Percentiles rank a stretch among this genome's conserved stretches.
phyloP scores from a whole-genome alignment of 1,140 invertebrate species.

The Meloidogyne exigua region DNA sequence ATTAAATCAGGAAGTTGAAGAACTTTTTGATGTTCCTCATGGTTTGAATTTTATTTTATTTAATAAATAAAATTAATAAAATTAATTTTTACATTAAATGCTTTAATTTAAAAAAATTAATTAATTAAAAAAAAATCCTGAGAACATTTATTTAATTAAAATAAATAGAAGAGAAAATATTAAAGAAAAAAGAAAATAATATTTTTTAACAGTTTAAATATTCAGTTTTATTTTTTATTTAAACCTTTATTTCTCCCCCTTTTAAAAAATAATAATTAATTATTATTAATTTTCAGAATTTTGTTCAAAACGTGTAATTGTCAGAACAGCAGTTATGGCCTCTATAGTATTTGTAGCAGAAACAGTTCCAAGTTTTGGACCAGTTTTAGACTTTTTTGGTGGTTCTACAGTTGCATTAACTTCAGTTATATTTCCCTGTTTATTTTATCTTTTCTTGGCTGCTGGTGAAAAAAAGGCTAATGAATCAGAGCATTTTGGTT shows the following conservation, averaged over 20 bases:
- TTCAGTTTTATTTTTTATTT: no score
- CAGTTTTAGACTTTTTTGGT: conserved; percentile 83
- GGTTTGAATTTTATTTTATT: conserved; percentile 23
- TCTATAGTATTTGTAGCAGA: conserved; percentile 77
- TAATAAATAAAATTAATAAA: no score
- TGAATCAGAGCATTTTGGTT: conserved; percentile 15
- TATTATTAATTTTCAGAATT: conserved; percentile 71
- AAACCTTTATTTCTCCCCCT: no score
- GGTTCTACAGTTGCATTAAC: conserved; percentile 79
- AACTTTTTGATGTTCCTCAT: conserved; percentile 58
- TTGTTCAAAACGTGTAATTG: conserved; percentile 73
- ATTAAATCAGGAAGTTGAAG: conserved; percentile 62
- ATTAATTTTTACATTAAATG: no score
- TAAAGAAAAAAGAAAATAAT: no score
- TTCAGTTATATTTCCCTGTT: conserved; percentile 78
- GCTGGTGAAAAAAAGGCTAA: conserved; percentile 49
- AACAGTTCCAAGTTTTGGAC: conserved; percentile 79
- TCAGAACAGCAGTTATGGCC: conserved; percentile 74
- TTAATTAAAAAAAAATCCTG: no score
- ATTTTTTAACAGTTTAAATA: no score
- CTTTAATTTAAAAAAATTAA: no score
- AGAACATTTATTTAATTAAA: no score
- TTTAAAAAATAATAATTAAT: no score
- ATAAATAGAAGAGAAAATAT: no score
- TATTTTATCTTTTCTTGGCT: conserved; percentile 75